Evolutionary conservation across 2,797 vertebrate species (phyloP), one percentile per base, ranked within the genome.

Genomic region (Ctenosaura bakeri): DNA sequence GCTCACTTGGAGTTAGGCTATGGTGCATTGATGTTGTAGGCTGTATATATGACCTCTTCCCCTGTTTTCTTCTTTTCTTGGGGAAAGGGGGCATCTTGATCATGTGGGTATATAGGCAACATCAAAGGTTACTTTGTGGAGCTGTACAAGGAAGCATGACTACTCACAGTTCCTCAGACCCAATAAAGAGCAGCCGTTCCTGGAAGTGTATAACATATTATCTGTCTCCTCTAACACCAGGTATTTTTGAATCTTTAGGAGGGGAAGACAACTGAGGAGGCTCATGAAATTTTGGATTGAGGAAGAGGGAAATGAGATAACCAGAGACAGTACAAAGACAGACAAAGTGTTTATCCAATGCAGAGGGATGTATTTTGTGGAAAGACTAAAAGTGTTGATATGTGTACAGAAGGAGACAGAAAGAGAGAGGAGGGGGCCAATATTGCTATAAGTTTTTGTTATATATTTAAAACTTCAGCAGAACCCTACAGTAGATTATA

Each of bases 161-260:
- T 77, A 22, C 10, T 69, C 78, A 50, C 32, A 74, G 22, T 77
- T n/a, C 59, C 71, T 38, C 26, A 52, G 0, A 38, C n/a, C 20
- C 52, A 14, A 2, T 38, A 81, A 73, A 46, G 42, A 86, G 54
- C 2, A 50, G 1, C 32, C 54, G 54, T 38, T 22, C 16, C 29
- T 52, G 10, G 16, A 83, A 66, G 13, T 16, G 1, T 69, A 56
- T 83, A 59, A 83, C 87, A 12, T 83, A 71, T 10, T 20, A 81
- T 87, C 22, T 54, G 74, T 9, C 32, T 12, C 35, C 29, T 85
- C 88, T 87, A 62, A 83, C 90, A 52, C 50, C 77, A 83, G 6
- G 69, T 93, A 83, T 50, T 52, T 83, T 90, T 46, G 59, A 82
- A 50, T 92, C 79, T 18, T 62, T 81, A 87, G 88, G 91, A 88